These are phyloP conservation scores for Mirounga angustirostris DNA, from an alignment of 2,113 vertebrate species.

Conservation along the genomic window DNA sequence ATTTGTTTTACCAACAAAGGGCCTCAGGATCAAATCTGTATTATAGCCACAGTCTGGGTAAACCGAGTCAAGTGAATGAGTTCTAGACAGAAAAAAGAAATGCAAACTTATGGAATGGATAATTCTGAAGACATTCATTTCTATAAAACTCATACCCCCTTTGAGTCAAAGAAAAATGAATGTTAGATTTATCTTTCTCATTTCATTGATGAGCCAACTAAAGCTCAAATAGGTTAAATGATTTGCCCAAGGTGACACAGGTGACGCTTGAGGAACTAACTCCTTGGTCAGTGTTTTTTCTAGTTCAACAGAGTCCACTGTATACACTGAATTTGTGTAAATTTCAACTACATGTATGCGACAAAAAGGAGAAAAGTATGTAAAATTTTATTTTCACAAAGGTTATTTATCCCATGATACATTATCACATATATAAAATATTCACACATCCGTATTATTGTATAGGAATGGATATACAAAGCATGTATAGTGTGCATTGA, in stretches of 20 bases:
- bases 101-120: conserved; percentile 5
- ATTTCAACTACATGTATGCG: conserved; percentile 12
- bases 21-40: not conserved
- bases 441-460: conserved; percentile 8
- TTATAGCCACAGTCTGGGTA: not conserved
- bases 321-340: not conserved
- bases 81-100: conserved; percentile 44
- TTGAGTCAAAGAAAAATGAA: conserved; percentile 35
- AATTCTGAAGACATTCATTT: conserved; percentile 53
- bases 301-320: not conserved
- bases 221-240: not conserved
- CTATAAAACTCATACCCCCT: conserved; percentile 2
- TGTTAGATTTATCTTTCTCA: conserved; percentile 27
- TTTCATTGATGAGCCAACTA: not conserved
- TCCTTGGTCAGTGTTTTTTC: not conserved
- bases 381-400: conserved; percentile 39
- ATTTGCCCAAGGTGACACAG: not conserved
- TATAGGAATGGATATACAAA: conserved; percentile 29
- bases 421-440: conserved; percentile 44
- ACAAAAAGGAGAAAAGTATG: not conserved
- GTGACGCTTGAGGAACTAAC: not conserved
- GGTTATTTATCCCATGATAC: not conserved
- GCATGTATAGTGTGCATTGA: not conserved
- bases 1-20: conserved; percentile 2
- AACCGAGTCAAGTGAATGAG: conserved; percentile 34